Conservation (phyloP, 2,113 vertebrate species). For the Hyaena hyaena region DNA sequence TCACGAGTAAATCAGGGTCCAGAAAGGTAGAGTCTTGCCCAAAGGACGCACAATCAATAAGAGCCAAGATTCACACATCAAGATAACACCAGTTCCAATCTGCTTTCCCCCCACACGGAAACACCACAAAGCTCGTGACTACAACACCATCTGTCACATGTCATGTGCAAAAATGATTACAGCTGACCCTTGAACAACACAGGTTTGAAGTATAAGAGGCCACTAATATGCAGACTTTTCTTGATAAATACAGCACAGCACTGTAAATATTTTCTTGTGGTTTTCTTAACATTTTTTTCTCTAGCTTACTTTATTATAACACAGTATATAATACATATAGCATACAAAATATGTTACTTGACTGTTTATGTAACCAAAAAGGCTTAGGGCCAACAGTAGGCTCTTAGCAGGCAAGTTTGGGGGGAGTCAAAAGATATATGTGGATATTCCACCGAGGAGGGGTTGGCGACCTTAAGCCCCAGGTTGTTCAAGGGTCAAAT, state of each 20-base stretch:
- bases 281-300: neutral
- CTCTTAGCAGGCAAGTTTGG: neutral
- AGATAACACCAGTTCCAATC: neutral
- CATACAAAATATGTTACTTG: neutral
- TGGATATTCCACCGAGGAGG: neutral
- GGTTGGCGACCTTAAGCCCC: neutral
- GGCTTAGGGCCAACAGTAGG: neutral
- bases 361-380: neutral
- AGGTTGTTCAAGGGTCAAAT: neutral
- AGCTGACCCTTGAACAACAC: neutral
- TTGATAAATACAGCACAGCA: neutral
- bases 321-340: neutral
- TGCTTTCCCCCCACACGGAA: constrained; percentile 41
- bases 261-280: neutral
- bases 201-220: neutral
- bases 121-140: neutral
- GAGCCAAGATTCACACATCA: constrained; percentile 26
- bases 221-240: neutral
- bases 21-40: neutral
- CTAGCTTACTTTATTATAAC: neutral
- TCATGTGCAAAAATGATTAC: constrained; percentile 43
- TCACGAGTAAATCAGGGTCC: constrained; percentile 43
- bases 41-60: constrained; percentile 7
- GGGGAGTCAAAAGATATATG: neutral
- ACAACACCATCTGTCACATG: constrained; percentile 31